Evolutionary conservation across 2,888 invertebrate species (phyloP).

Genomic region (Heteromyza rotundicornis): DNA sequence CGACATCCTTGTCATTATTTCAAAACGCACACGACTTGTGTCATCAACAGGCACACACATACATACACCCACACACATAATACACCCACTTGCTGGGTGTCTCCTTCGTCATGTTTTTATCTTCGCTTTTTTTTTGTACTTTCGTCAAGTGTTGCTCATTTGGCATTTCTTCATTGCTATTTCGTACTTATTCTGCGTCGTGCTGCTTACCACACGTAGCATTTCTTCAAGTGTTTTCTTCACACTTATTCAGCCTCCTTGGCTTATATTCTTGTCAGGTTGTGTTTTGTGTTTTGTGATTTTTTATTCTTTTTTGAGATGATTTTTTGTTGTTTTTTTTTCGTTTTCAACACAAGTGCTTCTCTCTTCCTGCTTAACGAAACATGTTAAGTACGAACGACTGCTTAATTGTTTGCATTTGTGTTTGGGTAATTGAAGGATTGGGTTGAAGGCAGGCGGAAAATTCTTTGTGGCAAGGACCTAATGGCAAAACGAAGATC

Average conservation of each 20-base stretch:
- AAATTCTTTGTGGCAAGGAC: no score
- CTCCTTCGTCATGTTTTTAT: neutral
- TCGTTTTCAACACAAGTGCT: neutral
- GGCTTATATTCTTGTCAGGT: neutral
- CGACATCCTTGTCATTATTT: neutral
- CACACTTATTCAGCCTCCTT: neutral
- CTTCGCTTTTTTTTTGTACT: neutral
- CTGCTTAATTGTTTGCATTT: constrained; percentile 28
- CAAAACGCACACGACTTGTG: neutral
- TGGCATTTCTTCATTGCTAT: constrained; percentile 10
- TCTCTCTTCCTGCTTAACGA: constrained; percentile 23
- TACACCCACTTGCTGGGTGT: neutral
- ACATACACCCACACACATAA: neutral
- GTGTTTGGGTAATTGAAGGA: constrained; percentile 2
- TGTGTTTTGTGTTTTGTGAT: neutral
- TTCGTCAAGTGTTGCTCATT: constrained; percentile 19
- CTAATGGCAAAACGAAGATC: no score
- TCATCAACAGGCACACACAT: neutral
- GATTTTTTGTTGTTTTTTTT: no score
- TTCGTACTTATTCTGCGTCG: neutral
- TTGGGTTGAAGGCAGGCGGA: neutral
- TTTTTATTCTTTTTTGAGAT: neutral
- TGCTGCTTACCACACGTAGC: neutral
- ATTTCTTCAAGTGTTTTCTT: constrained; percentile 6
- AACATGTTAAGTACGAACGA: constrained; percentile 26